Percentiles rank a stretch among this genome's conserved stretches.
Conservation (phyloP, 1,140 invertebrate species). For the Eumaeus atala region DNA sequence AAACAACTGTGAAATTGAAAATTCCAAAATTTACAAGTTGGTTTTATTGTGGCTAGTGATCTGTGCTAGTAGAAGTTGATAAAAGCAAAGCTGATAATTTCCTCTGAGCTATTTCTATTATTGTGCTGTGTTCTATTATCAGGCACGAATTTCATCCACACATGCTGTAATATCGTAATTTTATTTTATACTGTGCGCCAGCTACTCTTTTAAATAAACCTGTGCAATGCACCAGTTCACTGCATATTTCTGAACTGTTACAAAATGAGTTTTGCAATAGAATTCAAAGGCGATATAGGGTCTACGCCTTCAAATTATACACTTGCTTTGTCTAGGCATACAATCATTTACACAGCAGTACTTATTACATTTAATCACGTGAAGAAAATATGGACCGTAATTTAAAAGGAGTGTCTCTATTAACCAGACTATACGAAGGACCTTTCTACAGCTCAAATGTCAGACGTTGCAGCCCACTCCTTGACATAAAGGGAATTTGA, state of each 20-base stretch:
- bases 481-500: conserved; percentile 27
- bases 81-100: too few species aligned
- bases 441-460: conserved; percentile 27
- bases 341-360: conserved; percentile 15
- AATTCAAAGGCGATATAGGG: conserved; percentile 59
- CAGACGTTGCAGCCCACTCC: conserved; percentile 26
- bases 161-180: too few species aligned
- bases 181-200: neutral
- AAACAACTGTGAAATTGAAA: too few species aligned
- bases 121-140: too few species aligned
- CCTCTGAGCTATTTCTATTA: too few species aligned
- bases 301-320: conserved; percentile 62
- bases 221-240: conserved; percentile 65
- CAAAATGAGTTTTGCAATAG: conserved; percentile 59
- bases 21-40: too few species aligned
- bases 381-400: neutral
- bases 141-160: too few species aligned
- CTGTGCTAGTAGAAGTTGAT: too few species aligned
- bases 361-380: conserved; percentile 2
- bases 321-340: conserved; percentile 42
- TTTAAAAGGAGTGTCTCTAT: conserved; percentile 3
- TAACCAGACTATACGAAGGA: conserved; percentile 1
- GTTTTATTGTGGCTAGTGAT: too few species aligned
- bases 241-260: conserved; percentile 66
- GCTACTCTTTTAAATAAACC: conserved; percentile 28